Conservation (phyloP, 1,140 invertebrate genomes). For the Meloidogyne exigua region DNA sequence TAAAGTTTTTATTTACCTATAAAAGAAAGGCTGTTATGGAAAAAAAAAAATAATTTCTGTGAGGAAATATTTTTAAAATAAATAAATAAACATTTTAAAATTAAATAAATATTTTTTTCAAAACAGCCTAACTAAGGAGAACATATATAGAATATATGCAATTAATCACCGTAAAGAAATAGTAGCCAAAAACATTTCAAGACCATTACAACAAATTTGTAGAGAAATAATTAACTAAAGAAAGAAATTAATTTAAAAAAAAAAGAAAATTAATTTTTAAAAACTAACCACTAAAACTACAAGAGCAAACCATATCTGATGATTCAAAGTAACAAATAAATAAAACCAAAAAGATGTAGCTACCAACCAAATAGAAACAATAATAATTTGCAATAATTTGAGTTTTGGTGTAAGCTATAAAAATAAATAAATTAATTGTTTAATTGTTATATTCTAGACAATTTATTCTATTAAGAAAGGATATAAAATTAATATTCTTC, state of each 20-base stretch:
- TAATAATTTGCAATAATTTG: constrained; percentile 34
- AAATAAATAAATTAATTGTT: constrained; percentile 7
- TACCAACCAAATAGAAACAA: constrained; percentile 45
- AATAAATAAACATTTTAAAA: not conserved
- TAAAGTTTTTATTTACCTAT: constrained; percentile 2
- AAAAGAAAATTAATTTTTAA: not conserved
- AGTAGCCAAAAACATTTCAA: constrained; percentile 46
- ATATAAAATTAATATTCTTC: too few relatives aligned
- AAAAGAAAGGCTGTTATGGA: not conserved
- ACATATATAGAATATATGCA: not conserved
- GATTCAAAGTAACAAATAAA: constrained; percentile 39
- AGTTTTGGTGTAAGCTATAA: constrained; percentile 41
- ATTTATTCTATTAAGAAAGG: constrained; percentile 20
- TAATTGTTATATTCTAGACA: not conserved
- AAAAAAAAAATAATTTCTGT: not conserved
- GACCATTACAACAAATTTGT: constrained; percentile 50
- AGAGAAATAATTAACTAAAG: constrained; percentile 35
- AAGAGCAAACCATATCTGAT: constrained; percentile 33
- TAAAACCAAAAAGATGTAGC: constrained; percentile 45
- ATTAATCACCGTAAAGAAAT: constrained; percentile 13
- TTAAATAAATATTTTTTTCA: not conserved
- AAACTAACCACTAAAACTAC: constrained; percentile 35
- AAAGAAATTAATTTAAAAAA: not conserved
- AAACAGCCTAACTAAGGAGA: not conserved
- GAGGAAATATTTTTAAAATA: not conserved